Evolutionary conservation across 2,113 vertebrate species (phyloP), one percentile per base, ranked within the genome.

Genomic region (Neotragus moschatus): DNA sequence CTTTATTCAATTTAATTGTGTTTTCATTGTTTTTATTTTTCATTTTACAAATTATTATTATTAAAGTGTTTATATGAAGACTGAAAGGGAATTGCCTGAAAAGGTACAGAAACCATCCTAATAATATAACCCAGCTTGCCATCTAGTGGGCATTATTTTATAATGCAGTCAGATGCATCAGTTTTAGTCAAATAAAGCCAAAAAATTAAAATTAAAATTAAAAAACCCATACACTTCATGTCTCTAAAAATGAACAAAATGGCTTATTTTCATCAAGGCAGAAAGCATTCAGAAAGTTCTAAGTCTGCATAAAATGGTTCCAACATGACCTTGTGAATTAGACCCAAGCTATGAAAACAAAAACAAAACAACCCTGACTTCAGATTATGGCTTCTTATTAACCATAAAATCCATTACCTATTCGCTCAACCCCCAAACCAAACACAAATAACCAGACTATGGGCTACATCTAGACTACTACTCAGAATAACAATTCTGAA

Each of bases 101-200:
- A 95, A 61, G 43, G 39, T 90, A 47, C 80, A 73, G 23, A 96
- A 90, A 25, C 6, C n/a, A 47, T 56, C 30, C 84, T 92, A 51
- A 45, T 51, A 33, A 85, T 19, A 15, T 36, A 70, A 85, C 77
- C 60, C 23, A 55, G 58, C 43, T 33, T 97, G 96, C 85, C 97
- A 91, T 45, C 97, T 97, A 94, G 96, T 97, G 97, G 98, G 85
- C 85, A 94, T 33, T 88, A 13, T 81, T 92, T 70, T 58, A 33
- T 19, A 92, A 49, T 61, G 55, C 85, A 97, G 56, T 53, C 66
- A 86, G 77, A 88, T 26, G 15, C 43, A 36, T 51, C 73, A 33
- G 23, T 58, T 66, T 77, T 21, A n/a, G n/a, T 81, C 36, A 28
- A 0, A 5, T 49, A 96, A 95, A 86, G 55, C 55, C 60, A 49